phyloP scores from a whole-genome alignment of 1,140 invertebrate species.

The Coenobita brevimanus region DNA sequence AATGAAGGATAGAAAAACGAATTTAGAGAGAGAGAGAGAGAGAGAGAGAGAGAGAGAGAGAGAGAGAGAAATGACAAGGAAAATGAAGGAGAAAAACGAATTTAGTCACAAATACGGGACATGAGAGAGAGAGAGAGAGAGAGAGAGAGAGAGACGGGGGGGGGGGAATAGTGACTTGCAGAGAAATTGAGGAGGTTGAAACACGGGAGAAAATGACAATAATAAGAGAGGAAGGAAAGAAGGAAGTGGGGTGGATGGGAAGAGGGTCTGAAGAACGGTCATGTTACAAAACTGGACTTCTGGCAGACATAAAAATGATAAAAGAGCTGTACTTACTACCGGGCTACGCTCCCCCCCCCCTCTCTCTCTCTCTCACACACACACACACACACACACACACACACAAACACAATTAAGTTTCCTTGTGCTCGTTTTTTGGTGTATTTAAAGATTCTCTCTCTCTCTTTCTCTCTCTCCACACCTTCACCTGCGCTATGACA shows the following conservation, averaged over 20 bases:
- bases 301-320: background rate
- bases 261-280: background rate
- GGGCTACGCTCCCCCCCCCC: too few species aligned
- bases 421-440: too few species aligned
- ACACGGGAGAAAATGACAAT: background rate
- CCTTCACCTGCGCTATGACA: too few species aligned
- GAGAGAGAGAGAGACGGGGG: background rate
- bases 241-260: too few species aligned
- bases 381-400: too few species aligned
- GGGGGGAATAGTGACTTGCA: background rate
- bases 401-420: too few species aligned
- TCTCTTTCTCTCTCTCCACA: too few species aligned
- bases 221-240: background rate
- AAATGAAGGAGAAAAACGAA: too few species aligned
- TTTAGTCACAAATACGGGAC: background rate
- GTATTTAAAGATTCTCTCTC: too few species aligned
- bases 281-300: background rate
- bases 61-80: background rate
- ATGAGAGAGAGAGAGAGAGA: background rate
- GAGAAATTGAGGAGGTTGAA: background rate
- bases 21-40: slow-evolving; percentile 29
- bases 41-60: slow-evolving; percentile 12
- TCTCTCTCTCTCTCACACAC: too few species aligned
- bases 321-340: background rate
- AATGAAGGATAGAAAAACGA: slow-evolving; percentile 5